Evolutionary conservation across 2,113 vertebrate species (phyloP), one percentile per base, ranked within the genome.

Genomic region (Xenopus laevis): DNA sequence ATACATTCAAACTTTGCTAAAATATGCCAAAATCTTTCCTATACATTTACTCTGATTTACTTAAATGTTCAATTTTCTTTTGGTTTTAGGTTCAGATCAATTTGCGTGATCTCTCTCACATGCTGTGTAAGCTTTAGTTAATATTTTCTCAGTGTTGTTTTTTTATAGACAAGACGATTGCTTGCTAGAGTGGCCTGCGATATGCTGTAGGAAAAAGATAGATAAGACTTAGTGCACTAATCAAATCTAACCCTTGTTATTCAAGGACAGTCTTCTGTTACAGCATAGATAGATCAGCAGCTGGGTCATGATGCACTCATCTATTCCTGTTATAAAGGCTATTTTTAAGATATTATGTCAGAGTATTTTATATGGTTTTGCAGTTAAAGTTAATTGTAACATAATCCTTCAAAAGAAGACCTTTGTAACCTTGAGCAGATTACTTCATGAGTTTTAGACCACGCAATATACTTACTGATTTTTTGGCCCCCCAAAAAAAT

Each of bases 361-460:
- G 17, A 60, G 52, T 60, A 10, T 40, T 67, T 59, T 68, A 66
- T 59, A 68, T 68, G 72, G 44, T 62, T 50, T 65, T 53, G 65
- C 57, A 68, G 65, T 68, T 68, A 62, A 68, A 75, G 55, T 68
- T 75, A 75, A 75, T 75, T 68, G 68, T 44, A 75, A 75, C 58
- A 50, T 61, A 62, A 67, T 57, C 57, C 46, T 68, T 67, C 57
- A 40, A 68, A 47, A 50, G 15, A 61, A 60, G 55, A 75, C 30
- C 65, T 68, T 15, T 61, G 46, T 75, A 62, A 75, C 72, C 72
- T 61, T 68, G 72, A 50, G 64, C 21, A 67, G 27, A 64, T 57
- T 30, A 57, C 33, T 58, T 65, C 50, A 74, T 74, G 72, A 27
- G 50, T 68, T 57, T 68, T 13, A 75, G 58, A 68, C 46, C 44